phyloP scores from a whole-genome alignment of 2,888 invertebrate species.

The Pecten maximus region DNA sequence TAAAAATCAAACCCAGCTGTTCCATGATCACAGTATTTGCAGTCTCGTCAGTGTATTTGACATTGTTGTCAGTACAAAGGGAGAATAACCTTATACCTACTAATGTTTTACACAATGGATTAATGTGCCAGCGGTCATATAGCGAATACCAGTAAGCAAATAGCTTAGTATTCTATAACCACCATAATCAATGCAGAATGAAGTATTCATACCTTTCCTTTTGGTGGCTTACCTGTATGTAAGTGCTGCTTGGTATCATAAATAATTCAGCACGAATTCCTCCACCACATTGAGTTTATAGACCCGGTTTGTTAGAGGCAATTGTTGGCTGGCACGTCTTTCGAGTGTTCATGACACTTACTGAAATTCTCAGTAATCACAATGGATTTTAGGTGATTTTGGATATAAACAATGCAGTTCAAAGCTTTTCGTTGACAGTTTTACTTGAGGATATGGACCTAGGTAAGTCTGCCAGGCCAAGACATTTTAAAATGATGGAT shows the following conservation, averaged over 20 bases:
- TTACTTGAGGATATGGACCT: background rate
- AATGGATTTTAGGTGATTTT: conserved; percentile 31
- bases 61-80: background rate
- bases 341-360: background rate
- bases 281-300: background rate
- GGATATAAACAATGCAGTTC: background rate
- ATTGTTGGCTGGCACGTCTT: background rate
- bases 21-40: background rate
- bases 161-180: background rate
- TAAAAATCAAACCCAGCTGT: background rate
- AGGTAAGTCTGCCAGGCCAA: background rate
- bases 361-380: background rate
- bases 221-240: background rate
- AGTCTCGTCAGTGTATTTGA: background rate
- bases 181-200: background rate
- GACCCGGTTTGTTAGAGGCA: background rate
- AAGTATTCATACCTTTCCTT: background rate
- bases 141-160: background rate
- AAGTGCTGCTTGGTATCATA: conserved; percentile 14
- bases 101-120: background rate
- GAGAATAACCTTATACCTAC: background rate
- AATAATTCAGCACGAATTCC: background rate
- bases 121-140: background rate
- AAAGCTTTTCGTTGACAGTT: background rate
- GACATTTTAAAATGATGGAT: background rate